Evolutionary conservation across 2,888 invertebrate genomes (phyloP), one percentile per base, ranked within the genome.

Genomic region (Bruchidius siliquastri): DNA sequence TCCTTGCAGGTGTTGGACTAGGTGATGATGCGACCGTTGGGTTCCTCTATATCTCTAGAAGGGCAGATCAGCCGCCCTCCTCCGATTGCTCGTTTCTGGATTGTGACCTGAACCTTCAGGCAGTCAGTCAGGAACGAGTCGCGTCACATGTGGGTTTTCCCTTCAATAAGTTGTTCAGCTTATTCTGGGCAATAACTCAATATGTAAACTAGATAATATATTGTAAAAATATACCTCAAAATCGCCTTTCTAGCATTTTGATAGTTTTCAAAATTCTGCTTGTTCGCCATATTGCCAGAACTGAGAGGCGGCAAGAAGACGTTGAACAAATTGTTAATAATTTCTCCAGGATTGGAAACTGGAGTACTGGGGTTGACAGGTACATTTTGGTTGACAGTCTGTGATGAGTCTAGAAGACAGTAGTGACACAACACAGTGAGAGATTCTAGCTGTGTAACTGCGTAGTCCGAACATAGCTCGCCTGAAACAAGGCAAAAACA

Each of bases 351-450:
- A 84, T 91, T 90, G 1, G 90, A 87, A 68, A 89, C 88, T 0
- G 89, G 86, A 77, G 89, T 89, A 21, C 88, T 88, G 2, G 81
- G 77, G 73, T 88, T 79, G 0, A 75, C 77, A 0, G 85, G 83
- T 26, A 83, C 80, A 75, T 84, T 85, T 75, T 85, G 86, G 75
- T 84, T 84, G 4, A 82, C 83, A 2, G 85, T 85, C 74, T 86
- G 86, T 21, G 85, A 82, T 0, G 91, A 90, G 83, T 93, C 93
- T 79, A 95, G 86, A 73, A 95, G 87, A 80, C 94, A 95, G 83
- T 93, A 95, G 85, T 95, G 95, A 79, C 93, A 92, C 49, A 95
- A 86, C 71, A 92, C 91, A 0, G 94, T 94, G 77, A 95, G 86
- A 2, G 93, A 92, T 86, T 95, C 94, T 79, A 95, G 85, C 83